Percentiles rank a stretch among this genome's conserved stretches.
phyloP scores from a whole-genome alignment of 2,888 invertebrate genomes.

The Volucella zonaria region DNA sequence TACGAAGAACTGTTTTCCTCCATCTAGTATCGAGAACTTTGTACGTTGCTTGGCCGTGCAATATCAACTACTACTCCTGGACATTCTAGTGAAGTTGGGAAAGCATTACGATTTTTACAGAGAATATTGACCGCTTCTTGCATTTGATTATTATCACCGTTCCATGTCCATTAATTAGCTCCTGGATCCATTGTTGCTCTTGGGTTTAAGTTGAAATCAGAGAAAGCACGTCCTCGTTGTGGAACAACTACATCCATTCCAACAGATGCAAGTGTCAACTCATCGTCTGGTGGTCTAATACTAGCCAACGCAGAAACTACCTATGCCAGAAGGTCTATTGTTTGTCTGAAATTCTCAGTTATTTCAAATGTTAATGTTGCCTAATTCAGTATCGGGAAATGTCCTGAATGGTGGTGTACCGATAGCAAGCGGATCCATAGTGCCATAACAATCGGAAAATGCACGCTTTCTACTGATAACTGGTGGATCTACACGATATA shows the following conservation, averaged over 20 bases:
- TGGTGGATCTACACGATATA: conserved; percentile 84
- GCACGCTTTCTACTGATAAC: conserved; percentile 84
- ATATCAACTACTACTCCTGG: conserved; percentile 76
- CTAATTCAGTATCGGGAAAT: conserved; percentile 91
- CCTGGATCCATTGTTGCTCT: conserved; percentile 75
- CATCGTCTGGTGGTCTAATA: conserved; percentile 83
- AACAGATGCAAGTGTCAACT: conserved; percentile 75
- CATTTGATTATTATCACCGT: conserved; percentile 82
- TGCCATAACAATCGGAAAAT: conserved; percentile 86
- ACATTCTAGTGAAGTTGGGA: conserved; percentile 74
- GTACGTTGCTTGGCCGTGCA: conserved; percentile 77
- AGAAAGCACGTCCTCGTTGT: conserved; percentile 85
- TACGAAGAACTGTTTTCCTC: conserved; percentile 77
- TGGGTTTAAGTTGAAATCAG: conserved; percentile 83
- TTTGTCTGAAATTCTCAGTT: conserved; percentile 88
- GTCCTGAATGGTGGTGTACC: conserved; percentile 83
- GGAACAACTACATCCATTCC: conserved; percentile 84
- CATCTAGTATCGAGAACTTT: conserved; percentile 81
- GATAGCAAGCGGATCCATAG: conserved; percentile 75
- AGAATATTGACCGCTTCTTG: conserved; percentile 81
- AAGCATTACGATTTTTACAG: conserved; percentile 76
- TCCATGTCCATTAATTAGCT: conserved; percentile 82
- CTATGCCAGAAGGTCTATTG: conserved; percentile 89
- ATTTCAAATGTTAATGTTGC: conserved; percentile 88
- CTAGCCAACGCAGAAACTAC: conserved; percentile 89